Base-by-base conservation (phyloP, 2,888 invertebrate genomes). In the Melanotus villosus region DNA sequence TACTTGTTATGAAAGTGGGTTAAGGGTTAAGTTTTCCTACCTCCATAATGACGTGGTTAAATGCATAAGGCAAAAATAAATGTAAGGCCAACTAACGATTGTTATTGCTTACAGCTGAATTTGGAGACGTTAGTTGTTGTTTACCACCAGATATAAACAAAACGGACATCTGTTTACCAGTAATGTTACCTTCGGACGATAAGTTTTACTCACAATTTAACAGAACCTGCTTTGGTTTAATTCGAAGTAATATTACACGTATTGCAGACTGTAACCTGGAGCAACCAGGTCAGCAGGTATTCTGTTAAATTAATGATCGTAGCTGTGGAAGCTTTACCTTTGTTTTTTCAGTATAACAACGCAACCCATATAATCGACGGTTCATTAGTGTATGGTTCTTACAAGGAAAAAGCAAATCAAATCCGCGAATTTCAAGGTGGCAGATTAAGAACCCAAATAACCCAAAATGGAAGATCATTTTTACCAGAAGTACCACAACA, bases 341-440 rank as follows among this genome's bases (percentile, higher is more conserved):
- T 1, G 7, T 65, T 10, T 38, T 50, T 43, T 60, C 2, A 67
- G 67, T 14, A 54, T 12, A 67, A 67, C 36, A 12, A 1, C 5
- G 18, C 38, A 1, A 54, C 60, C 2, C 60, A 52, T 36, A 75
- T 16, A 5, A 45, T 63, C 14, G 65, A 64, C 18, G 64, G 4
- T 47, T 58, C 57, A 1, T 21, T 60, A 7, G 34, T 21, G 10
- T 67, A 60, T 45, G 67, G 67, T 26, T 67, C 67, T 12, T 9
- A 21, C 23, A 5, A 3, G 3, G 21, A 14, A 6, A 23, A 0
- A 1, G 56, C 21, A 19, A 52, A 26, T 14, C 5, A 14, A 5
- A 1, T 67, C 12, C 60, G 67, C 2, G 21, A 18, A 21, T 62
- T 60, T 45, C 26, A 19, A 18, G 21, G 30, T 2, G 67, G 67